Conservation (phyloP, 2,888 invertebrate species). For the Selenia dentaria region DNA sequence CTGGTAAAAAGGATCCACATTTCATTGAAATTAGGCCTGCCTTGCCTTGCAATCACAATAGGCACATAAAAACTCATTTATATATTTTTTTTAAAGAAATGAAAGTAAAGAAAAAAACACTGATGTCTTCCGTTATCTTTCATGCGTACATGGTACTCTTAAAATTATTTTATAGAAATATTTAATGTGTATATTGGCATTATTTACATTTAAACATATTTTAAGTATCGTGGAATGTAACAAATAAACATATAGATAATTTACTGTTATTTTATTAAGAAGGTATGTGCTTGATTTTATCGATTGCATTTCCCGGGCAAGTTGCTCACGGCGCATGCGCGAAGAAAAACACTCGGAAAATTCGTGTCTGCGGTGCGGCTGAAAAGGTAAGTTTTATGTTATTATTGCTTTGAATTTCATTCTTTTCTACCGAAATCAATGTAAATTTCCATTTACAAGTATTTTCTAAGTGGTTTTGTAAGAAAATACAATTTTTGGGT, state of each 20-base stretch:
- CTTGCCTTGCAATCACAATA: no score
- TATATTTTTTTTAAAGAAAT: no score
- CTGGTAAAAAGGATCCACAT: no score
- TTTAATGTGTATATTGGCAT: no score
- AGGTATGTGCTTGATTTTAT: conserved; percentile 64
- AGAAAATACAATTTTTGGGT: not conserved
- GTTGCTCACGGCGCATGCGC: conserved; percentile 76
- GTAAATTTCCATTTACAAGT: conserved; percentile 6
- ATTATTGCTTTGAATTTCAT: conserved; percentile 34
- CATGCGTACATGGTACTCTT: not conserved
- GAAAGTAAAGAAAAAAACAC: no score
- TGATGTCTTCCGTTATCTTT: conserved; percentile 14
- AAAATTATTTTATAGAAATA: no score
- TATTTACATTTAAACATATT: not conserved
- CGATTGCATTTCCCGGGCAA: conserved; percentile 81
- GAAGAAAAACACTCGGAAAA: conserved; percentile 79
- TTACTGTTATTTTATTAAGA: conserved; percentile 33
- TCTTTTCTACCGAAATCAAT: not conserved
- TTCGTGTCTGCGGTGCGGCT: conserved; percentile 70
- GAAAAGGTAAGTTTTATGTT: conserved; percentile 72
- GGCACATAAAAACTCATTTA: conserved; percentile 8
- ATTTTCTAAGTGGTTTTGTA: not conserved
- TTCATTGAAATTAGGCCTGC: no score
- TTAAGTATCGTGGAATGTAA: not conserved
- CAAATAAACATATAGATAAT: conserved; percentile 9